These are phyloP conservation scores for Zaprionus gabonicus DNA, from an alignment of 1,140 invertebrate species.

Conservation along the genomic window DNA sequence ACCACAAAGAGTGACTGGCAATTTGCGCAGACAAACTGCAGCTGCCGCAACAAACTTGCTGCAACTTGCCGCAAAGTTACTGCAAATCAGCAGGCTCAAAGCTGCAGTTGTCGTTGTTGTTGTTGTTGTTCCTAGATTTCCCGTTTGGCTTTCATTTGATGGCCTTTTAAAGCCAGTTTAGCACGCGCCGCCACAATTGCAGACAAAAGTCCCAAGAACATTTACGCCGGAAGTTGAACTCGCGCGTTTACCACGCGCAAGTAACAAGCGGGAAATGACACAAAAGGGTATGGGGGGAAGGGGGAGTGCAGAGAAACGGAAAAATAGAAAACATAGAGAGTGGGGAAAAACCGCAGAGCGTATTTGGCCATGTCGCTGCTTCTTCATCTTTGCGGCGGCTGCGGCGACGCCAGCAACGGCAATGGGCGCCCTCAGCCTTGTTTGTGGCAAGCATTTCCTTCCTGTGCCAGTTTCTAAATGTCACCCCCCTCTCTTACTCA, in stretches of 20 bases:
- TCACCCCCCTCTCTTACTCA: neutral
- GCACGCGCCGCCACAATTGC: conserved; percentile 43
- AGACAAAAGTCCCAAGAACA: conserved; percentile 31
- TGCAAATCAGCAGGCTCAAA: conserved; percentile 35
- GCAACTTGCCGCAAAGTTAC: conserved; percentile 43
- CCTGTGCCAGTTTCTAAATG: conserved; percentile 33
- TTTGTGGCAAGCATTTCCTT: conserved; percentile 59
- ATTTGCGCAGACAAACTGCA: conserved; percentile 76
- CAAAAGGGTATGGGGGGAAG: neutral
- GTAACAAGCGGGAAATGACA: conserved; percentile 43
- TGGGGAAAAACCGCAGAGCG: conserved; percentile 69
- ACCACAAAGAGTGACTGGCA: conserved; percentile 56
- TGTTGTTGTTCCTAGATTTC: conserved; percentile 46
- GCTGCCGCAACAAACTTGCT: conserved; percentile 54
- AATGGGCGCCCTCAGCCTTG: conserved; percentile 17
- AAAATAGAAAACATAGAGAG: conserved; percentile 1
- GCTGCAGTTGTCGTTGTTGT: neutral
- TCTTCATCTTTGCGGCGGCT: conserved; percentile 36
- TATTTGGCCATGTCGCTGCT: conserved; percentile 52
- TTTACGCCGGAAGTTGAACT: conserved; percentile 51
- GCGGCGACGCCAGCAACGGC: conserved; percentile 35
- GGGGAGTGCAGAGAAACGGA: neutral
- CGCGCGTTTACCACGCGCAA: conserved; percentile 42
- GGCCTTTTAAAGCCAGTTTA: conserved; percentile 75
- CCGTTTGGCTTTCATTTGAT: conserved; percentile 70